A percentile compares a stretch with the other conserved stretches of the same genome.
Evolutionary conservation across 2,797 vertebrate species (phyloP).

Genomic region (Neosilurus mollespiculum): DNA sequence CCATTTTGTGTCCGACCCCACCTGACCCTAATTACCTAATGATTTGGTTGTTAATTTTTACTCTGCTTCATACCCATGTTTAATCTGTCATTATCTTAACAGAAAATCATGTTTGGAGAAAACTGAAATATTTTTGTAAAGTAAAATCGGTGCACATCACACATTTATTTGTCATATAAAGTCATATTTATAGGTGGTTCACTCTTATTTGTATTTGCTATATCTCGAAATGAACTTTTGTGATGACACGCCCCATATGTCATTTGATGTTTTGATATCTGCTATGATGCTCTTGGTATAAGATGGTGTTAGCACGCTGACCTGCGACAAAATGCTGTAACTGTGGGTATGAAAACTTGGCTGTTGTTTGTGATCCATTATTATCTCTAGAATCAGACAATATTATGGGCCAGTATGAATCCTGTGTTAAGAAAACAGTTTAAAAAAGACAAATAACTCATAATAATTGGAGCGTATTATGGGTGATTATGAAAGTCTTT

Average conservation of each 20-base stretch:
- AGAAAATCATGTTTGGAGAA: too few species aligned
- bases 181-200: too few species aligned
- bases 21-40: too few species aligned
- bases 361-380: background rate
- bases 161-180: too few species aligned
- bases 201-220: too few species aligned
- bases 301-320: background rate
- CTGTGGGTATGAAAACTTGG: background rate
- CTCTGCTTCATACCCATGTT: too few species aligned
- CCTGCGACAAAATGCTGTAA: background rate
- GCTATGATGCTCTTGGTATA: background rate
- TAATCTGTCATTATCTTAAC: too few species aligned
- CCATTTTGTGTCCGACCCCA: too few species aligned
- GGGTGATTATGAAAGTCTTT: constrained; percentile 24
- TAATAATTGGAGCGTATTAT: constrained; percentile 6
- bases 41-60: too few species aligned
- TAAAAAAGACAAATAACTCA: constrained; percentile 5
- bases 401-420: background rate
- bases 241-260: background rate
- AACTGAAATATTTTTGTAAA: too few species aligned
- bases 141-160: too few species aligned
- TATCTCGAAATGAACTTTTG: too few species aligned
- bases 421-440: constrained; percentile 21
- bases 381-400: constrained; percentile 9
- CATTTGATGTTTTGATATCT: background rate